These are phyloP conservation scores for Meloidogyne floridensis DNA, from an alignment of 1,140 invertebrate species.

Conservation along the genomic window DNA sequence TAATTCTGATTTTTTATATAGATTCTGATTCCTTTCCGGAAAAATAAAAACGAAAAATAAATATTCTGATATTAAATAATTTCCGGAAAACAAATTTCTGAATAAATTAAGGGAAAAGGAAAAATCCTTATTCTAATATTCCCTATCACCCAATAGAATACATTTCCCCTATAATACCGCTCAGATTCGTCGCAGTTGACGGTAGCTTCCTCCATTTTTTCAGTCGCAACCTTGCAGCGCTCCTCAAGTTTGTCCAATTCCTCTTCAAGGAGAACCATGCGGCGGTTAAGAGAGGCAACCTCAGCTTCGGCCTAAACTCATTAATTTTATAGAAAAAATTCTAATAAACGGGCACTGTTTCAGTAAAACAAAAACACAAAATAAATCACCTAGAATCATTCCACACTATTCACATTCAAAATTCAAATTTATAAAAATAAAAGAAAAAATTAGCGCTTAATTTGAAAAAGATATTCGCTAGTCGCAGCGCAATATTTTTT, in stretches of 20 bases:
- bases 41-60: no score
- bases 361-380: background rate
- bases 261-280: constrained; percentile 96
- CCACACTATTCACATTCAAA: background rate
- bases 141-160: no score
- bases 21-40: background rate
- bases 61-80: no score
- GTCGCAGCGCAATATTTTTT: background rate
- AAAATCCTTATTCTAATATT: no score
- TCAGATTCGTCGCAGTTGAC: no score
- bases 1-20: constrained; percentile 73
- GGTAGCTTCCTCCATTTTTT: constrained; percentile 74
- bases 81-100: no score
- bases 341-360: background rate
- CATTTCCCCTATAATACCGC: no score
- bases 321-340: background rate
- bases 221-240: constrained; percentile 89
- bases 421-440: no score
- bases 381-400: background rate
- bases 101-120: constrained; percentile 69
- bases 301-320: constrained; percentile 88
- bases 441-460: no score
- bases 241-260: constrained; percentile 97
- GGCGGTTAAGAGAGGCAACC: constrained; percentile 93
- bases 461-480: background rate